Conservation (phyloP, 2,888 invertebrate genomes). For the Campoletis raptor region DNA sequence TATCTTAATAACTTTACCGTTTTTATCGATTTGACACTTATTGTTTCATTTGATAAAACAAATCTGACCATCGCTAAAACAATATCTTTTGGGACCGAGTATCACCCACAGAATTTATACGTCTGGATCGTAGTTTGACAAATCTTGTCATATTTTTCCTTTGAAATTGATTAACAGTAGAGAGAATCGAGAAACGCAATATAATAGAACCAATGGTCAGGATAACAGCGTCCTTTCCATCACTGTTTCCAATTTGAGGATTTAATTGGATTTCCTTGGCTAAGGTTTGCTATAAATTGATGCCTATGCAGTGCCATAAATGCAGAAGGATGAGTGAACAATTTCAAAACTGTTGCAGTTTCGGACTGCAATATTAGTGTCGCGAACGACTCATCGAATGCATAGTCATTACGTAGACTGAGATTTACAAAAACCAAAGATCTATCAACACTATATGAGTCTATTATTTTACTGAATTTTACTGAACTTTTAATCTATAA, state of each 20-base stretch:
- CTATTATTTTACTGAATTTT: neutral
- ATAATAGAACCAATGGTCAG: constrained; percentile 64
- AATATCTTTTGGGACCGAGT: neutral
- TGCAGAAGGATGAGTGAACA: constrained; percentile 37
- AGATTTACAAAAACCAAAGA: constrained; percentile 30
- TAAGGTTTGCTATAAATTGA: constrained; percentile 64
- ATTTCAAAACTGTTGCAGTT: constrained; percentile 62
- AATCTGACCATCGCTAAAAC: neutral
- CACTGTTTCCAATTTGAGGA: constrained; percentile 66
- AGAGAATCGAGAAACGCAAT: constrained; percentile 42
- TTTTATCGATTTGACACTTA: neutral
- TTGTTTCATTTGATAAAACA: neutral
- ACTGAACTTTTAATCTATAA: neutral
- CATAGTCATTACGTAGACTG: neutral
- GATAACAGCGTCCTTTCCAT: constrained; percentile 62
- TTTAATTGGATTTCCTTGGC: constrained; percentile 68
- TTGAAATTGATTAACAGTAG: constrained; percentile 44
- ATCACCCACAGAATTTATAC: neutral
- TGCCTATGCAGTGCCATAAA: constrained; percentile 42
- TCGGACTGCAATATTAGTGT: constrained; percentile 23
- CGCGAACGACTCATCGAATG: constrained; percentile 22
- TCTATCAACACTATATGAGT: neutral
- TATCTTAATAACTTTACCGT: neutral
- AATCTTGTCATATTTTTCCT: constrained; percentile 38
- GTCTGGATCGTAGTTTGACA: neutral